Conservation (phyloP, 2,113 vertebrate genomes). For the Gambusia holbrooki region DNA sequence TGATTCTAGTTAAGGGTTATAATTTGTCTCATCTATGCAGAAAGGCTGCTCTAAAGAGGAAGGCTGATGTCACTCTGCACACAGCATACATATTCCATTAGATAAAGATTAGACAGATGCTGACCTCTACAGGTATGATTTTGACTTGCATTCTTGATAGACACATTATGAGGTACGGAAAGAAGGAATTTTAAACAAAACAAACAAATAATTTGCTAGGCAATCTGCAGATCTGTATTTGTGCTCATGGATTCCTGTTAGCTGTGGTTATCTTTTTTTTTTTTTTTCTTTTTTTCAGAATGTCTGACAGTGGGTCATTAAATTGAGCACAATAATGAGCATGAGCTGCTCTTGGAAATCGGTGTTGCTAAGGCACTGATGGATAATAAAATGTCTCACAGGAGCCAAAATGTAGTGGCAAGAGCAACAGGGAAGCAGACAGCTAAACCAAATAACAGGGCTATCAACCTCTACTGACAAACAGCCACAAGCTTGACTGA, state of each 20-base stretch:
- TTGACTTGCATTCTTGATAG: slow-evolving; percentile 68
- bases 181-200: slow-evolving; percentile 18
- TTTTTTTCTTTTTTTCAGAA: slow-evolving; percentile 1
- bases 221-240: background rate
- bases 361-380: slow-evolving; percentile 44
- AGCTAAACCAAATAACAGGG: slow-evolving; percentile 70
- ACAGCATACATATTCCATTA: slow-evolving; percentile 41
- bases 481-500: slow-evolving; percentile 75
- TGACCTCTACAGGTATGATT: slow-evolving; percentile 76
- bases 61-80: slow-evolving; percentile 15
- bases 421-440: slow-evolving; percentile 64
- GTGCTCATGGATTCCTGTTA: background rate
- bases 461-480: slow-evolving; percentile 72
- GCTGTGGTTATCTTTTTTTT: background rate
- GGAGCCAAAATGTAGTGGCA: slow-evolving; percentile 62
- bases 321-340: slow-evolving; percentile 26
- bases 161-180: slow-evolving; percentile 30
- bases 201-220: slow-evolving; percentile 1
- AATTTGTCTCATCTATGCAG: background rate
- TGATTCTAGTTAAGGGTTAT: background rate
- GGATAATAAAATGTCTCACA: slow-evolving; percentile 68
- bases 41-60: slow-evolving; percentile 1
- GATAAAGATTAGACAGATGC: slow-evolving; percentile 70
- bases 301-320: slow-evolving; percentile 28
- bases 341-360: slow-evolving; percentile 16